A percentile compares a stretch with the other conserved stretches of the same genome.
Evolutionary conservation across 2,113 vertebrate species (phyloP).

Genomic region (Anser cygnoides): DNA sequence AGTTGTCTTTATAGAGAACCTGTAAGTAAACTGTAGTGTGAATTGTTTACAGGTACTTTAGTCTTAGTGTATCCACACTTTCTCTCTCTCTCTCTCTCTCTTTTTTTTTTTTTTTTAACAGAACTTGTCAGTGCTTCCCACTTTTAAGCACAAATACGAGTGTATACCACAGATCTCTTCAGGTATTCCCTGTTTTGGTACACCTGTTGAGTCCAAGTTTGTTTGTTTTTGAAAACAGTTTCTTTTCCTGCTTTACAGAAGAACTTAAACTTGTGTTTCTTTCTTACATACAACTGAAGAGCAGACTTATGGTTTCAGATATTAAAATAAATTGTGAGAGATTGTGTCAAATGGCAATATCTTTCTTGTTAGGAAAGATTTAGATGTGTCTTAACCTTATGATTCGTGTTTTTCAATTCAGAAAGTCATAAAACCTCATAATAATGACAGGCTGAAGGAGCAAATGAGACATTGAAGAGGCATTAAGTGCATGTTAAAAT

Average conservation of each 20-base stretch:
- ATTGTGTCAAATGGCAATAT: neutral
- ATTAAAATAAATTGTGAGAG: neutral
- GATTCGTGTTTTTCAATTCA: neutral
- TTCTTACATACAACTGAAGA: neutral
- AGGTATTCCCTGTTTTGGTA: neutral
- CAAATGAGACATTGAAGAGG: neutral
- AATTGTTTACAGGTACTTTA: neutral
- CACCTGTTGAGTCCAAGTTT: neutral
- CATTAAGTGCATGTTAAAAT: neutral
- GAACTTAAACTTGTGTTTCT: neutral
- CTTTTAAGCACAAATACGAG: neutral
- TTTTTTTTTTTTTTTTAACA: fast-evolving
- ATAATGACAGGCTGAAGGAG: neutral
- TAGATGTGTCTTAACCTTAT: neutral
- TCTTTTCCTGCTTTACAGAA: neutral
- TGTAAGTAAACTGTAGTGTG: neutral
- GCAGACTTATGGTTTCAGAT: neutral
- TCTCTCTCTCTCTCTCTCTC: too few species aligned
- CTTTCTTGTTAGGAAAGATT: neutral
- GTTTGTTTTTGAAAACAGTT: neutral
- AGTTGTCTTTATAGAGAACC: neutral
- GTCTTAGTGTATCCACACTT: neutral
- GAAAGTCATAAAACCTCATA: neutral
- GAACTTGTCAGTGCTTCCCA: neutral
- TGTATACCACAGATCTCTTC: neutral